Conservation (phyloP, 2,797 vertebrate genomes). For the Antrozous pallidus region DNA sequence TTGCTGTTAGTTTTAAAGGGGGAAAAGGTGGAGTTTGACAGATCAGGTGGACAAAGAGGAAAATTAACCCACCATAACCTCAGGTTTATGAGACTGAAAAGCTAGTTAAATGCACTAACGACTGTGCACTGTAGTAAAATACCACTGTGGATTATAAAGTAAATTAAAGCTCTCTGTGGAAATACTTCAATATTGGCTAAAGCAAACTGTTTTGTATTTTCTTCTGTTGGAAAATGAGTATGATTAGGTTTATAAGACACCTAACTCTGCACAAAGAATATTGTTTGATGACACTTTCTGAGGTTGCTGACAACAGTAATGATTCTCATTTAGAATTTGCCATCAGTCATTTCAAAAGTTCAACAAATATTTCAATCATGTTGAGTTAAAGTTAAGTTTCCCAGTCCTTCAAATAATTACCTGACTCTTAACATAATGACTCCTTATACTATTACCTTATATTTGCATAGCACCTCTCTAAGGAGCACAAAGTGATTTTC, state of each 20-base stretch:
- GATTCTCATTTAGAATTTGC: background rate
- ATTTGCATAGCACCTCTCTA: constrained; percentile 13
- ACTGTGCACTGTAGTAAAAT: constrained; percentile 39
- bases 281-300: background rate
- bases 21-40: background rate
- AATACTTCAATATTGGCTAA: constrained; percentile 12
- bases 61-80: constrained; percentile 59
- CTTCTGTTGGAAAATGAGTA: constrained; percentile 33
- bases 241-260: constrained; percentile 5
- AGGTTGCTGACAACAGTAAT: background rate
- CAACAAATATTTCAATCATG: constrained; percentile 19
- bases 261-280: background rate
- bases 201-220: constrained; percentile 57
- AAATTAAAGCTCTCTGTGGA: constrained; percentile 60
- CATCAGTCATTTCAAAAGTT: constrained; percentile 14
- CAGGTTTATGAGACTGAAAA: constrained; percentile 50
- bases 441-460: background rate
- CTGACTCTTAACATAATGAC: background rate
- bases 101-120: background rate
- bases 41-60: background rate
- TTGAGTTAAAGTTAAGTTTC: background rate
- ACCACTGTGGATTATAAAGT: constrained; percentile 65
- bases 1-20: constrained; percentile 27
- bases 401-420: constrained; percentile 25
- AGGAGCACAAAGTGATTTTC: background rate